A percentile compares a stretch with the other conserved stretches of the same genome.
These are phyloP conservation scores for Triplophysa siluroides DNA, from an alignment of 2,113 vertebrate species.

Conservation along the genomic window DNA sequence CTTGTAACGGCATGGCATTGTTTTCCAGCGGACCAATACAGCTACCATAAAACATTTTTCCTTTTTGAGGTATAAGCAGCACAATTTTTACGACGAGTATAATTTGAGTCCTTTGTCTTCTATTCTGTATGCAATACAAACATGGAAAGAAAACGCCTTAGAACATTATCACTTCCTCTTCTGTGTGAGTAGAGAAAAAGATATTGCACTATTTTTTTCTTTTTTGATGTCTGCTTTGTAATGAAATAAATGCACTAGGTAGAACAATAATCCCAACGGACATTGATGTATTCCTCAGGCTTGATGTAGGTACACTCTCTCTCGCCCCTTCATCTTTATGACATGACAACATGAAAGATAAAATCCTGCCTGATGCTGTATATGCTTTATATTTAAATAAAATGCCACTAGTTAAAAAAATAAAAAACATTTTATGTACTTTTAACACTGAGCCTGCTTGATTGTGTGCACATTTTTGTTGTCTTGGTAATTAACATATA, in stretches of 20 bases:
- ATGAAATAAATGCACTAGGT: conserved; percentile 82
- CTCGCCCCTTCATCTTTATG: conserved; percentile 63
- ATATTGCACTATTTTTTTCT: conserved; percentile 73
- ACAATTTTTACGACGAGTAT: conserved; percentile 77
- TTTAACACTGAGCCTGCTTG: conserved; percentile 59
- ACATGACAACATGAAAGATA: conserved; percentile 67
- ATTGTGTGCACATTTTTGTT: neutral
- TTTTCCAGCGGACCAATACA: conserved; percentile 75
- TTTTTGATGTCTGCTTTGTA: conserved; percentile 75
- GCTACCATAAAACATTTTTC: conserved; percentile 54
- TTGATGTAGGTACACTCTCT: conserved; percentile 66
- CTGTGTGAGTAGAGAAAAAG: conserved; percentile 68
- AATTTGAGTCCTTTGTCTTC: conserved; percentile 67
- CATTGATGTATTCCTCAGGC: conserved; percentile 68
- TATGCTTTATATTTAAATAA: conserved; percentile 79
- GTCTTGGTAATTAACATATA: too few relatives aligned
- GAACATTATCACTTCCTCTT: conserved; percentile 77
- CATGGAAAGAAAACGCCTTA: conserved; percentile 77
- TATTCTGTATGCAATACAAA: conserved; percentile 80
- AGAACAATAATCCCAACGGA: conserved; percentile 70
- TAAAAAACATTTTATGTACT: conserved; percentile 78
- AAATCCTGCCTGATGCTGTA: conserved; percentile 78
- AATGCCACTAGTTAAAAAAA: conserved; percentile 73
- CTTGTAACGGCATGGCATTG: conserved; percentile 62
- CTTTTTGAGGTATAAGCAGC: conserved; percentile 73